Conservation (phyloP, 1,140 invertebrate genomes). For the Aphaenogaster rudis region DNA sequence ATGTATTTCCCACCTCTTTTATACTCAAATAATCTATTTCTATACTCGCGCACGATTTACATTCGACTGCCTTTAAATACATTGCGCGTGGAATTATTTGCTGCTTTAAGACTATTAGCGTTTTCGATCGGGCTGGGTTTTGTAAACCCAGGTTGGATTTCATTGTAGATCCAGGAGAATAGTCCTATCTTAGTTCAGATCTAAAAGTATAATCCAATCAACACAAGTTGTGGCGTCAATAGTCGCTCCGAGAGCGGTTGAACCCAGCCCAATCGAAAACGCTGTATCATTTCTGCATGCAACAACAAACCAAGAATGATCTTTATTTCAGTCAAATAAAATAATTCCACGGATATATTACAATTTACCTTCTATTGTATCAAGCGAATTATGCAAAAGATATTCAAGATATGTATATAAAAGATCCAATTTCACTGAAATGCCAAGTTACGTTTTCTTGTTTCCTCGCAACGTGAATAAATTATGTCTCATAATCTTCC, state of each 20-base stretch:
- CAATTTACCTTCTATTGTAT: neutral
- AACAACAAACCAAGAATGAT: neutral
- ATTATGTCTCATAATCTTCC: conserved; percentile 25
- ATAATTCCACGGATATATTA: neutral
- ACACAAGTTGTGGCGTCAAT: too few species aligned
- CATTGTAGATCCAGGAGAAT: too few species aligned
- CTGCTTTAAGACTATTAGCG: neutral
- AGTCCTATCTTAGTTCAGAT: too few species aligned
- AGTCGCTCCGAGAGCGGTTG: too few species aligned
- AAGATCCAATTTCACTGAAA: conserved; percentile 24
- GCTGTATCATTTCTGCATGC: neutral
- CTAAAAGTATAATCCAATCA: too few species aligned
- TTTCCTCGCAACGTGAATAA: conserved; percentile 9
- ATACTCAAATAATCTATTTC: neutral
- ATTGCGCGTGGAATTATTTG: neutral
- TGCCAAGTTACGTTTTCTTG: conserved; percentile 7
- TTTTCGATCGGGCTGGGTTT: too few species aligned
- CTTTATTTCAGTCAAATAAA: conserved; percentile 2
- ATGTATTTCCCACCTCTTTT: neutral
- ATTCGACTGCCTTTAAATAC: neutral
- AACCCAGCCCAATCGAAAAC: too few species aligned
- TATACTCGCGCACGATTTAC: conserved; percentile 6
- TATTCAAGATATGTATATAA: conserved; percentile 25
- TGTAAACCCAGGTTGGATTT: too few species aligned
- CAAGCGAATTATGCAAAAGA: conserved; percentile 4